Evolutionary conservation across 1,140 invertebrate species (phyloP).

Genomic region (Nixonia krombeini): DNA sequence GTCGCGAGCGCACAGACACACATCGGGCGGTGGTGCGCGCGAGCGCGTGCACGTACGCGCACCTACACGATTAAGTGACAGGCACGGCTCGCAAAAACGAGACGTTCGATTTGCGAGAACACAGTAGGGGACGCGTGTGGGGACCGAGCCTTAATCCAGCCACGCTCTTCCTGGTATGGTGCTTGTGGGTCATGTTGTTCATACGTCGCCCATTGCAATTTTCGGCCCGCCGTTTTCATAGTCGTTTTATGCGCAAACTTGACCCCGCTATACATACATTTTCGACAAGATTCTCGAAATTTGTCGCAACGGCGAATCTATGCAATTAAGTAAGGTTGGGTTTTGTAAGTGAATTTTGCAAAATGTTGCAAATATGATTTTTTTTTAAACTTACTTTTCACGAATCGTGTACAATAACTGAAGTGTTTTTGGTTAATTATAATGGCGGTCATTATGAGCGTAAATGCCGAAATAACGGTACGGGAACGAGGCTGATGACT

Average conservation of each 20-base stretch:
- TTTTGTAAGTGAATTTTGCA: too few relatives aligned
- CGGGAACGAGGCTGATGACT: not conserved
- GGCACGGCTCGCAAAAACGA: constrained; percentile 13
- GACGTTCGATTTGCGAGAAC: constrained; percentile 31
- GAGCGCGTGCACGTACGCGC: constrained; percentile 42
- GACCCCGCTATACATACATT: too few relatives aligned
- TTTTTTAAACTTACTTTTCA: too few relatives aligned
- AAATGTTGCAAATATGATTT: too few relatives aligned
- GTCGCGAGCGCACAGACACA: constrained; percentile 4
- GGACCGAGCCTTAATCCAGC: constrained; percentile 36
- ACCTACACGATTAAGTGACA: constrained; percentile 29
- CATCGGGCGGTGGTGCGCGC: constrained; percentile 43
- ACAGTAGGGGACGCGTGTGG: constrained; percentile 17
- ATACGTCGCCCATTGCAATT: constrained; percentile 65
- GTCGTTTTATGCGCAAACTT: too few relatives aligned
- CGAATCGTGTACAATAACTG: too few relatives aligned
- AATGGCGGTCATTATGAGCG: too few relatives aligned
- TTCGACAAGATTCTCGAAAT: too few relatives aligned
- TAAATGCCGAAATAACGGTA: constrained; percentile 4
- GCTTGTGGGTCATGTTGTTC: constrained; percentile 65
- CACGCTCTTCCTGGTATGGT: constrained; percentile 43
- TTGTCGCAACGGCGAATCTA: too few relatives aligned
- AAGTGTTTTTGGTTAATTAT: too few relatives aligned
- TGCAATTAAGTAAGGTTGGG: too few relatives aligned
- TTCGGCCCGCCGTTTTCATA: constrained; percentile 35